Percentiles rank a stretch among this genome's conserved stretches.
phyloP scores from a whole-genome alignment of 1,140 invertebrate species.

The Tetragnatha versicolor region DNA sequence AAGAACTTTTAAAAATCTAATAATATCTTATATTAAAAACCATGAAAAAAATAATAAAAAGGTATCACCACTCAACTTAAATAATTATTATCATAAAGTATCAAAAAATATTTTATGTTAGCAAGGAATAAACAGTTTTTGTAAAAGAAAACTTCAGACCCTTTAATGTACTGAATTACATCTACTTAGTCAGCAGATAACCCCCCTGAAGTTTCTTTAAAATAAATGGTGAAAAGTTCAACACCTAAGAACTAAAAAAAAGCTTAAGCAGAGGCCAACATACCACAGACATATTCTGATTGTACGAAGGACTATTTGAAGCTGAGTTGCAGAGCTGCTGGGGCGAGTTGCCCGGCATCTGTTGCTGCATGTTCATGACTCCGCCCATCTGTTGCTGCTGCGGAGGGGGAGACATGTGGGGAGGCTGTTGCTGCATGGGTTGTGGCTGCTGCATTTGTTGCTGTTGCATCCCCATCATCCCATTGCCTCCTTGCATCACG shows the following conservation, averaged over 20 bases:
- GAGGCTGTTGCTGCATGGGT: conserved; percentile 5
- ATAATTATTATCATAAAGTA: no score
- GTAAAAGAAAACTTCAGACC: no score
- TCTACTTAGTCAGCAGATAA: no score
- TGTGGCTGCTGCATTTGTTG: neutral
- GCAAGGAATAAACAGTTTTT: no score
- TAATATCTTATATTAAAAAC: no score
- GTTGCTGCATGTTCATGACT: conserved; percentile 23
- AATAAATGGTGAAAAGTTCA: neutral
- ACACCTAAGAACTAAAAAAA: no score
- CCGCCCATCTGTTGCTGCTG: conserved; percentile 37
- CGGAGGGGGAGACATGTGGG: conserved; percentile 12
- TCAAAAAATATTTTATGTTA: no score
- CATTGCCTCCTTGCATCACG: conserved; percentile 31
- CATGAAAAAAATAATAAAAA: no score
- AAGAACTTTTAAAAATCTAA: no score
- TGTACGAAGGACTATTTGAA: conserved; percentile 45
- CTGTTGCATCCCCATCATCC: conserved; percentile 47
- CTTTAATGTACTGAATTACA: no score
- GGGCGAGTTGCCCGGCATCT: conserved; percentile 35
- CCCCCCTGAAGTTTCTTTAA: neutral
- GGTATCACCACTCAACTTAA: no score
- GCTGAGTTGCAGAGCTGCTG: conserved; percentile 39
- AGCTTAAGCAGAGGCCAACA: no score
- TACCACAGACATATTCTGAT: conserved; percentile 45